phyloP scores from a whole-genome alignment of 1,140 invertebrate species.

The Odontomachus brunneus region DNA sequence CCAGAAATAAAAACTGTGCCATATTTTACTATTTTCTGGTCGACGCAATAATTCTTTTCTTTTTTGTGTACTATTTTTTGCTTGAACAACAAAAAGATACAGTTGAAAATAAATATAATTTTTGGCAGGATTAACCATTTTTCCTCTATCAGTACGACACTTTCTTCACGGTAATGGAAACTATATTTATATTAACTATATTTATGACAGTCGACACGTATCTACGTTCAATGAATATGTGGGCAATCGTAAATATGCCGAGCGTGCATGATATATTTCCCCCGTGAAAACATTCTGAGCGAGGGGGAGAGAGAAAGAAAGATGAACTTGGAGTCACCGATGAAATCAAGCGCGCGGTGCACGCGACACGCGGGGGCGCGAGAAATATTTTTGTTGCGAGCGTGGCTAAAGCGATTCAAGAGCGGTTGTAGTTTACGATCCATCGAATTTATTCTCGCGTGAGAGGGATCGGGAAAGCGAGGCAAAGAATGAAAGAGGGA shows the following conservation, averaged over 20 bases:
- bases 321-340: background rate
- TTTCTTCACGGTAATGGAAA: background rate
- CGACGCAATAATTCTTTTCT: too few species aligned
- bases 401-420: constrained; percentile 42
- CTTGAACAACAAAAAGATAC: too few species aligned
- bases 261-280: background rate
- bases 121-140: too few species aligned
- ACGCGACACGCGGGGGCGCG: constrained; percentile 1
- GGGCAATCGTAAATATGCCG: background rate
- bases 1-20: too few species aligned
- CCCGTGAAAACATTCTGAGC: constrained; percentile 39
- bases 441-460: constrained; percentile 52
- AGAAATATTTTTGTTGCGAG: constrained; percentile 66
- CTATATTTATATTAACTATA: constrained; percentile 4
- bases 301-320: background rate
- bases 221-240: background rate
- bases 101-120: too few species aligned
- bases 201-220: background rate
- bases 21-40: too few species aligned
- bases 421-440: constrained; percentile 19
- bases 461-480: background rate
- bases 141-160: too few species aligned
- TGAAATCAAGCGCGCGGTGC: background rate
- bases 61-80: too few species aligned
- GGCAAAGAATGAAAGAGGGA: background rate